phyloP scores from a whole-genome alignment of 2,113 vertebrate species.

The Megaptera novaeangliae region DNA sequence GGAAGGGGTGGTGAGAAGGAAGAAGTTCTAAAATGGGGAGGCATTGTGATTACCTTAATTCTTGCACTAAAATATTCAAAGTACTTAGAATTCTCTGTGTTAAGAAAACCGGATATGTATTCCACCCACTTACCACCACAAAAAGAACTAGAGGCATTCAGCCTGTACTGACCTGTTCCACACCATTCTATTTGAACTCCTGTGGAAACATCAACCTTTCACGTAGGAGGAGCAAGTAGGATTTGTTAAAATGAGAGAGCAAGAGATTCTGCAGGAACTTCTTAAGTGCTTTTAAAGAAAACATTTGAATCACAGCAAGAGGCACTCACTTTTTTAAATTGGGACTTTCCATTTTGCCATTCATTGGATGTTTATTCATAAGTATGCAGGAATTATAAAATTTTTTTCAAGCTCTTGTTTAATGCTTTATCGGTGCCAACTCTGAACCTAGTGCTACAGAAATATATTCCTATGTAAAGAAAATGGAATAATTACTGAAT shows the following conservation, averaged over 20 bases:
- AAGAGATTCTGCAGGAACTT: slow-evolving; percentile 53
- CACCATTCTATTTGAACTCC: slow-evolving; percentile 30
- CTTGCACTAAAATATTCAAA: slow-evolving; percentile 36
- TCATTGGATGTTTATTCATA: slow-evolving; percentile 41
- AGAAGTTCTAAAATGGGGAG: background rate
- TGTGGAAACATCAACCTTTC: slow-evolving; percentile 39
- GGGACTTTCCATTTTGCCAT: slow-evolving; percentile 50
- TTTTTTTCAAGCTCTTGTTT: slow-evolving; percentile 24
- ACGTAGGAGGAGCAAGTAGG: slow-evolving; percentile 1
- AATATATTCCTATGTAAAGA: background rate
- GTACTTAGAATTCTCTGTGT: slow-evolving; percentile 37
- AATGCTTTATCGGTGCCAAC: background rate
- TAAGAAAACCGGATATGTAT: slow-evolving; percentile 21
- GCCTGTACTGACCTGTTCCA: slow-evolving; percentile 45
- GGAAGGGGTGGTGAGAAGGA: background rate
- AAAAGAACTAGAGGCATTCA: slow-evolving; percentile 31
- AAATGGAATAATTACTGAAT: background rate
- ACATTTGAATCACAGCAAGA: slow-evolving; percentile 46
- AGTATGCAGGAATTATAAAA: background rate
- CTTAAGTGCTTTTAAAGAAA: slow-evolving; percentile 67
- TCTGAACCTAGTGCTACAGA: background rate
- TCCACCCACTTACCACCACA: slow-evolving; percentile 47
- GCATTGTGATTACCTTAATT: slow-evolving; percentile 38
- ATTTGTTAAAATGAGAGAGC: slow-evolving; percentile 38
- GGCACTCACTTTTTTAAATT: slow-evolving; percentile 4